These are phyloP conservation scores for Cheilosia impressa DNA, from an alignment of 2,888 invertebrate genomes.

Conservation along the genomic window DNA sequence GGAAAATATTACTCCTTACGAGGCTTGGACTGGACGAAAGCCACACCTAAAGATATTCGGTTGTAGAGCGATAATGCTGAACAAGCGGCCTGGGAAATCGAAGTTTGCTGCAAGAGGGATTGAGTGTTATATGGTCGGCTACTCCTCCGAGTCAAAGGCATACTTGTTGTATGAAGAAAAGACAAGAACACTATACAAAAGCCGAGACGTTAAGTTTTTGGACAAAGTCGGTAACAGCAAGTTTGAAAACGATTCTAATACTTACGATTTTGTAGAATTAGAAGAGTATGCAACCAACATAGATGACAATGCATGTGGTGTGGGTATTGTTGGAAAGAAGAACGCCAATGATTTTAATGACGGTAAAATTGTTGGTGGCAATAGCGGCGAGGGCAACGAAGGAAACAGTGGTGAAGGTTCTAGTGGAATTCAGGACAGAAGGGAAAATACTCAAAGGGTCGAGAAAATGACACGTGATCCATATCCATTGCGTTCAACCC, in stretches of 20 bases:
- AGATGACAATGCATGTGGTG: background rate
- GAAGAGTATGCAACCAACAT: background rate
- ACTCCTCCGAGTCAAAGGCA: too few relatives aligned
- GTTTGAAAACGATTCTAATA: too few relatives aligned
- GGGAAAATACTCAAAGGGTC: too few relatives aligned
- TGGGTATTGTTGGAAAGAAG: background rate
- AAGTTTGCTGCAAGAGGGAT: background rate
- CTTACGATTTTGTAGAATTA: background rate
- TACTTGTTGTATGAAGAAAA: too few relatives aligned
- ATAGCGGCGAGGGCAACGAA: background rate
- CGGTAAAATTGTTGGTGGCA: background rate
- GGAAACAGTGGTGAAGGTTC: background rate
- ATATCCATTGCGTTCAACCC: background rate
- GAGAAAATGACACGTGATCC: too few relatives aligned
- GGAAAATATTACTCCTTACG: background rate
- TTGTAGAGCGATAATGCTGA: conserved; percentile 4
- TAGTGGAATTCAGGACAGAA: background rate
- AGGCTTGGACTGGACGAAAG: background rate
- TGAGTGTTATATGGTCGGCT: background rate
- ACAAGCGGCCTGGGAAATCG: background rate
- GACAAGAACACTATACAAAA: too few relatives aligned
- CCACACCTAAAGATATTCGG: conserved; percentile 1
- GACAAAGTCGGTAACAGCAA: too few relatives aligned
- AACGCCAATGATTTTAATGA: background rate
- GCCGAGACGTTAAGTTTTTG: too few relatives aligned